phyloP scores from a whole-genome alignment of 2,797 vertebrate genomes.

The Benthosema pterotum region DNA sequence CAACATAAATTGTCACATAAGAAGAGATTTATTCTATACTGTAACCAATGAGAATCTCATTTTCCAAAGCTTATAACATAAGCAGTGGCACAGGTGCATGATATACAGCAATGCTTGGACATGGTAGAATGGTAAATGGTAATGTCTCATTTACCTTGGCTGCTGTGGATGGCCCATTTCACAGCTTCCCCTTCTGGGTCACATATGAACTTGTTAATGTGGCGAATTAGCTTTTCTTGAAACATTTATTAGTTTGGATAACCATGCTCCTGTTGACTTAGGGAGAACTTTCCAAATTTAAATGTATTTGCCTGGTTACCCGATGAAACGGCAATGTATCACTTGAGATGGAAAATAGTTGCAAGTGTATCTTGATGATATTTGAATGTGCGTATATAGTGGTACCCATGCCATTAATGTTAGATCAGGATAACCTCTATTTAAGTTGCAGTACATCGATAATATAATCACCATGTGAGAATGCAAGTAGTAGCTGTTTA shows the following conservation, averaged over 20 bases:
- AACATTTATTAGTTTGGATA: slow-evolving; percentile 39
- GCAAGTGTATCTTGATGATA: background rate
- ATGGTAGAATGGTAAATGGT: slow-evolving; percentile 9
- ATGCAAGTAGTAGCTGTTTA: no score
- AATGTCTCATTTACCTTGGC: slow-evolving; percentile 55
- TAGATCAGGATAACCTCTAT: no score
- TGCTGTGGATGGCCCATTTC: slow-evolving; percentile 36
- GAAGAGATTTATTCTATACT: background rate
- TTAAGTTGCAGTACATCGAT: no score
- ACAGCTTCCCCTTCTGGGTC: slow-evolving; percentile 46
- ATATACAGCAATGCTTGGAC: slow-evolving; percentile 1
- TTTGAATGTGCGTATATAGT: no score
- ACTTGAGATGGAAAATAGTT: background rate
- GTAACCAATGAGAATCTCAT: background rate
- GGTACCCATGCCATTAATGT: no score
- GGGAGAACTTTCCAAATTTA: slow-evolving; percentile 13
- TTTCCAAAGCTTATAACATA: background rate
- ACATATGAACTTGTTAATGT: slow-evolving; percentile 51
- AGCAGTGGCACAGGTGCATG: background rate
- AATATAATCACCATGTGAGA: no score
- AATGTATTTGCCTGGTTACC: slow-evolving; percentile 1
- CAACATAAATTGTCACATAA: no score
- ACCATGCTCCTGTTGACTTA: slow-evolving; percentile 13
- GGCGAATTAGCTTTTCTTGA: slow-evolving; percentile 50
- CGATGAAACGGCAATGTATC: slow-evolving; percentile 2